Evolutionary conservation across 2,113 vertebrate species (phyloP), one percentile per base, ranked within the genome.

Genomic region (Sinosuthora webbiana): DNA sequence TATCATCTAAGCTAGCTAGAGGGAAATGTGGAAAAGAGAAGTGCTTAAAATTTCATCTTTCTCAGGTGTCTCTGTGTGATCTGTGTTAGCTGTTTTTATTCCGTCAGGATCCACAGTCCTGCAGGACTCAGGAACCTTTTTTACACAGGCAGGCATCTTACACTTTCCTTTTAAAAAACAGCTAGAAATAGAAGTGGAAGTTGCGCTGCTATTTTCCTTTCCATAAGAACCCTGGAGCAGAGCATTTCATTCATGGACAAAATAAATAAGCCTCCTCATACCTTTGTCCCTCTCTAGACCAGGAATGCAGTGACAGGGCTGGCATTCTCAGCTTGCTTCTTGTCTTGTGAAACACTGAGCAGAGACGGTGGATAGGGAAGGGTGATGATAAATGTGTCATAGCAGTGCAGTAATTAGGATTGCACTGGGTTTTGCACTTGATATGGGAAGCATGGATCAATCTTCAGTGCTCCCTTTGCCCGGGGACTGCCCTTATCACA

Each of bases 391-490:
- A 87, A 94, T 71, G 74, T 87, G 81, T 91, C 94, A 90, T 76
- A 91, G 84, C 62, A 71, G 70, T 47, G 53, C 74, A 68, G 87
- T 79, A 95, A 97, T 95, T 96, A 93, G 90, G 52, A 87, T 39
- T 64, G 65, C 77, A 70, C 56, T 78, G 69, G 33, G 69, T 44
- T 93, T 87, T 87, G 56, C 60, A 78, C 49, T 93, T 94, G 63
- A 77, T 92, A 87, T 0, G 1, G 56, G 56, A 81, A 78, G 69
- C 57, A 85, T 0, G 7, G 62, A 95, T 93, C 81, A 84, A 71
- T 76, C 64, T 87, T 56, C 78, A 68, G n/a, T 56, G 53, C 56
- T 82, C 41, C 35, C n/a, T 71, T 82, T 91, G 57, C 62, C 70
- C 0, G 0, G 28, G 50, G 63, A 92, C 49, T 73, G 75, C 65